phyloP scores from a whole-genome alignment of 2,113 vertebrate species.

The Hippocampus guttulatus region DNA sequence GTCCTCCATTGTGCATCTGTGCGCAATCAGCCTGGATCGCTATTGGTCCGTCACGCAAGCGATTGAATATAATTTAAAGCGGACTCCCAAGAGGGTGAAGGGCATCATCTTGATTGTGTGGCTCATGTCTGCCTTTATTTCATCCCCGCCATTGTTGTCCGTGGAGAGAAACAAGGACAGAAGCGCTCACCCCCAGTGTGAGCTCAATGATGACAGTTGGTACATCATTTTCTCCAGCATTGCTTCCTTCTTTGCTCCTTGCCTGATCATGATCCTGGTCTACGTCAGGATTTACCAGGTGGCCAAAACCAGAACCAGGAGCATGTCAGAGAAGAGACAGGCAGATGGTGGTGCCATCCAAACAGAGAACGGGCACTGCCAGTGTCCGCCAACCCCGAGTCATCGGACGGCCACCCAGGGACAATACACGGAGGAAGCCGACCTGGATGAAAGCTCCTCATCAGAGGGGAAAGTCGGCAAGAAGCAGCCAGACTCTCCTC shows the following conservation, averaged over 20 bases:
- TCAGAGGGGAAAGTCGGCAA: slow-evolving; percentile 73
- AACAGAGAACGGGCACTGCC: slow-evolving; percentile 80
- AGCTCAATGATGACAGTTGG: slow-evolving; percentile 90
- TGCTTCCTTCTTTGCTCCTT: slow-evolving; percentile 92
- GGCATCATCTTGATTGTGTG: slow-evolving; percentile 84
- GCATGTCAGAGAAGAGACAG: slow-evolving; percentile 77
- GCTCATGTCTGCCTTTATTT: slow-evolving; percentile 89
- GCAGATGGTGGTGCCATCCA: slow-evolving; percentile 33
- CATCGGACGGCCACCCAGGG: slow-evolving; percentile 48
- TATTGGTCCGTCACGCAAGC: slow-evolving; percentile 94
- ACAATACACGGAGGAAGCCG: slow-evolving; percentile 62
- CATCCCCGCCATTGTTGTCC: slow-evolving; percentile 84
- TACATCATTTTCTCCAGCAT: slow-evolving; percentile 89
- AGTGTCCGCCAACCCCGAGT: slow-evolving; percentile 63
- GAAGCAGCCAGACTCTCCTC: neutral
- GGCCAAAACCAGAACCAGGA: slow-evolving; percentile 87
- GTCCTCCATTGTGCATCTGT: slow-evolving; percentile 90
- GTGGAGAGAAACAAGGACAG: slow-evolving; percentile 72
- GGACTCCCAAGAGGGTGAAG: slow-evolving; percentile 85
- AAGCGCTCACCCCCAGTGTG: slow-evolving; percentile 77
- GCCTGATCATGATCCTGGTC: slow-evolving; percentile 89
- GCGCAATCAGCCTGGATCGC: slow-evolving; percentile 91
- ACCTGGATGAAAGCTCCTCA: slow-evolving; percentile 75
- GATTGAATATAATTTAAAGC: slow-evolving; percentile 89
- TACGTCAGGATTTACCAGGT: slow-evolving; percentile 91